A percentile compares a stretch with the other conserved stretches of the same genome.
phyloP scores from a whole-genome alignment of 1,140 invertebrate species.

The Tribolium madens region DNA sequence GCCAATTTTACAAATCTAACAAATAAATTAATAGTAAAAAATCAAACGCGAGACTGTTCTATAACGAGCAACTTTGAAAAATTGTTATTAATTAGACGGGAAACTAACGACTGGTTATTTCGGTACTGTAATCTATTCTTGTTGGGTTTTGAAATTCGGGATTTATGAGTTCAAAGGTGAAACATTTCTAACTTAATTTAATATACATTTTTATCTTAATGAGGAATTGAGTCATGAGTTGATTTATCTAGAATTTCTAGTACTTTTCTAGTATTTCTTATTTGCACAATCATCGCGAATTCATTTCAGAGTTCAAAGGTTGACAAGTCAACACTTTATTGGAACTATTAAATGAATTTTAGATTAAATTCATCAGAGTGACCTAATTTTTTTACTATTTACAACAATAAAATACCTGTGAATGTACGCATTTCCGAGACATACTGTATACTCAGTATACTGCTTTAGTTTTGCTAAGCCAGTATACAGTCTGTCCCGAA shows the following conservation, averaged over 20 bases:
- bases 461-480: no score
- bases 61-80: neutral
- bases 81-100: neutral
- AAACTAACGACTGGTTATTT: neutral
- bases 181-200: neutral
- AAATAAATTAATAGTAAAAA: neutral
- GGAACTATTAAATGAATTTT: no score
- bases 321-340: no score
- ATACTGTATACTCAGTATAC: no score
- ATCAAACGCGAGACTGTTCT: no score
- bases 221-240: neutral
- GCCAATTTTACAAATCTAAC: neutral
- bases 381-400: no score
- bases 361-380: no score
- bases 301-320: neutral
- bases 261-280: neutral
- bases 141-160: neutral
- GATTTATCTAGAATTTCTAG: neutral
- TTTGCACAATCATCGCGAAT: neutral
- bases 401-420: no score
- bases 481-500: no score
- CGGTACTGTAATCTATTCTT: neutral
- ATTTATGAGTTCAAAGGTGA: neutral
- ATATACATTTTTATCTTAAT: neutral
- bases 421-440: no score